phyloP scores from a whole-genome alignment of 2,113 vertebrate genomes.

The Xiphophorus hellerii region DNA sequence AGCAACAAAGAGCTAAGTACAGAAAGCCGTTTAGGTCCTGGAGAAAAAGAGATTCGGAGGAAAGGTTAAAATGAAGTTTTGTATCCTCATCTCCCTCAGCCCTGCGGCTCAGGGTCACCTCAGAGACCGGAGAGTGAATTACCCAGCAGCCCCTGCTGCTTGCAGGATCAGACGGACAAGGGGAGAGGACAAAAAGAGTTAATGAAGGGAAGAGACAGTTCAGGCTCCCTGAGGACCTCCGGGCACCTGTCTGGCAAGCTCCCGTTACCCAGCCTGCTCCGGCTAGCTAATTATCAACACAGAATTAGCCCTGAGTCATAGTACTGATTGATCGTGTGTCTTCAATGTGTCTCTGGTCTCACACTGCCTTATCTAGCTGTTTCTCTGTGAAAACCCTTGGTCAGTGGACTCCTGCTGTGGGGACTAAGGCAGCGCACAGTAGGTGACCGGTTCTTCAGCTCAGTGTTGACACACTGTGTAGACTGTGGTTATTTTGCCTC shows the following conservation, averaged over 20 bases:
- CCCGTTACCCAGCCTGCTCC: conserved; percentile 56
- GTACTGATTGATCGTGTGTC: conserved; percentile 81
- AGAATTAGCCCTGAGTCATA: conserved; percentile 76
- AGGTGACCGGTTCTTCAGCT: conserved; percentile 45
- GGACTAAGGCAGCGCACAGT: conserved; percentile 34
- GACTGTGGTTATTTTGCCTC: conserved; percentile 46
- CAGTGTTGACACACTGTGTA: conserved; percentile 55
- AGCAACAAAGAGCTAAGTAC: conserved; percentile 51
- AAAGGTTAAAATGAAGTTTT: conserved; percentile 70
- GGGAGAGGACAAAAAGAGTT: conserved; percentile 81
- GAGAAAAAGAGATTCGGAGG: conserved; percentile 51
- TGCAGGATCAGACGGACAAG: conserved; percentile 80
- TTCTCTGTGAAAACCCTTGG: conserved; percentile 33
- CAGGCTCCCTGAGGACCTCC: conserved; percentile 71
- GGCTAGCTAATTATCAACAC: conserved; percentile 81
- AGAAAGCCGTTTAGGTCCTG: conserved; percentile 28
- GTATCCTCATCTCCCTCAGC: conserved; percentile 73
- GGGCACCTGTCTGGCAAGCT: conserved; percentile 68
- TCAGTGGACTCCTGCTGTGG: conserved; percentile 43
- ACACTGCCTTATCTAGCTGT: conserved; percentile 34
- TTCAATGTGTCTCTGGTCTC: conserved; percentile 67
- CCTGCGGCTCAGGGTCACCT: conserved; percentile 82
- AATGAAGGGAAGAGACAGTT: conserved; percentile 84
- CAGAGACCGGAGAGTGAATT: conserved; percentile 81
- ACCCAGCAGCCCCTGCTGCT: conserved; percentile 78